phyloP scores from a whole-genome alignment of 2,888 invertebrate genomes.

The Morpho achilles region DNA sequence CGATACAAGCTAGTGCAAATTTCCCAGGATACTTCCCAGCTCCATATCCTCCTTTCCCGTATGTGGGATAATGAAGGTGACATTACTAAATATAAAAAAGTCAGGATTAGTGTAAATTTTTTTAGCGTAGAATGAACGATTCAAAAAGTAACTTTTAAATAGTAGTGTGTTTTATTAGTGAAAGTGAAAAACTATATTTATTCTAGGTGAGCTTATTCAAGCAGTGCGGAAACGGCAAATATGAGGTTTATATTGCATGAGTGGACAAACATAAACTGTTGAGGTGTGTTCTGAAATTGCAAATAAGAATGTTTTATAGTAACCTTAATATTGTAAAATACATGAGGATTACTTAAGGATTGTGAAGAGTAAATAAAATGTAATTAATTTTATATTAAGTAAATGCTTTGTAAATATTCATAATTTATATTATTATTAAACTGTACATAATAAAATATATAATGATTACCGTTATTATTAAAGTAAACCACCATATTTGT shows the following conservation, averaged over 20 bases:
- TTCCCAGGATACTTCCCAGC: conserved; percentile 89
- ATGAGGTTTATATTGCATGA: too few species aligned
- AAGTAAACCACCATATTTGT: conserved; percentile 29
- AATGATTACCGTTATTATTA: conserved; percentile 28
- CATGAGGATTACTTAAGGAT: conserved; percentile 35
- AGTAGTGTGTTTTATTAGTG: conserved; percentile 45
- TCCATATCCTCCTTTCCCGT: conserved; percentile 87
- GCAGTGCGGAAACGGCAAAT: too few species aligned
- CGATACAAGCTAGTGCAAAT: conserved; percentile 83
- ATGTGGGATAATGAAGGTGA: conserved; percentile 80
- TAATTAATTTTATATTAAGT: conserved; percentile 33
- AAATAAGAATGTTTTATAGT: conserved; percentile 35
- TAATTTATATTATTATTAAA: conserved; percentile 48
- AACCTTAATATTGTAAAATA: conserved; percentile 29
- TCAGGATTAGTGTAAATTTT: conserved; percentile 30
- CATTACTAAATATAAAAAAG: conserved; percentile 9
- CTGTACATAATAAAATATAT: conserved; percentile 38
- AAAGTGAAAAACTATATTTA: conserved; percentile 55
- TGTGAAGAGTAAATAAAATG: conserved; percentile 33
- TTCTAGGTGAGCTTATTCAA: too few species aligned
- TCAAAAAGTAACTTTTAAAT: conserved; percentile 37
- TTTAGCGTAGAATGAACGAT: conserved; percentile 32
- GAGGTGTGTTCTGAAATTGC: conserved; percentile 40
- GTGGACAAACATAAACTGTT: conserved; percentile 38
- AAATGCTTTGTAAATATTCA: conserved; percentile 64